Base-by-base conservation (phyloP, 2,113 vertebrate species). In the Corythaixoides concolor region DNA sequence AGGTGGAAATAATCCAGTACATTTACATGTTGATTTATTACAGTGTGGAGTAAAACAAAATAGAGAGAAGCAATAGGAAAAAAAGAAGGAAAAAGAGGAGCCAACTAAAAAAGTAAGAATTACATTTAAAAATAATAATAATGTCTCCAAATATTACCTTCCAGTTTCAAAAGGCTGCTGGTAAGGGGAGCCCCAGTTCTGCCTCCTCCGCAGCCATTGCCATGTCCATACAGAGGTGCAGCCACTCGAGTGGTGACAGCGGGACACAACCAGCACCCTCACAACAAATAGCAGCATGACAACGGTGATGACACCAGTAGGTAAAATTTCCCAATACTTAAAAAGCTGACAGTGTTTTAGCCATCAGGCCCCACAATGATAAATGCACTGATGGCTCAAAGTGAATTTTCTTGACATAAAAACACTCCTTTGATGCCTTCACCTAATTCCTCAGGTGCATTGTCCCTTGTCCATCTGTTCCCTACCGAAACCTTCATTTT, bases 11-110 rank as follows among this genome's bases (percentile, higher is more conserved):
- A 88, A 95, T 94, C 91, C 92, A 96, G 95, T 95, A 91, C 33
- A 91, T 94, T 96, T 97, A 76, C 53, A 80, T 97, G 96, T 95
- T 97, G 97, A 97, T 98, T 98, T 96, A 94, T 90, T 87, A 89
- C 97, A 94, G 95, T 87, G 95, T 92, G 85, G 94, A 93, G 95
- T 49, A 30, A 83, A 70, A 94, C 28, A 73, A 30, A 75, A 67
- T 35, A 39, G 33, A 85, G 9, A 91, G 13, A 96, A 82, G 41
- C 59, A 93, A 63, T 24, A 77, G 41, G 47, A 23, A 72, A 58
- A 95, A 93, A 93, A 89, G 59, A 59, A 93, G 84, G 82, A 76
- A 95, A 90, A 88, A 91, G 32, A 67, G 16, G 45, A 68, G 76
- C 21, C 18, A 68, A 66, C 20, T 79, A 19, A 93, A 90, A 91